Percentiles rank a stretch among this genome's conserved stretches.
Evolutionary conservation across 2,113 vertebrate genomes (phyloP).

Genomic region (Bungarus multicinctus): DNA sequence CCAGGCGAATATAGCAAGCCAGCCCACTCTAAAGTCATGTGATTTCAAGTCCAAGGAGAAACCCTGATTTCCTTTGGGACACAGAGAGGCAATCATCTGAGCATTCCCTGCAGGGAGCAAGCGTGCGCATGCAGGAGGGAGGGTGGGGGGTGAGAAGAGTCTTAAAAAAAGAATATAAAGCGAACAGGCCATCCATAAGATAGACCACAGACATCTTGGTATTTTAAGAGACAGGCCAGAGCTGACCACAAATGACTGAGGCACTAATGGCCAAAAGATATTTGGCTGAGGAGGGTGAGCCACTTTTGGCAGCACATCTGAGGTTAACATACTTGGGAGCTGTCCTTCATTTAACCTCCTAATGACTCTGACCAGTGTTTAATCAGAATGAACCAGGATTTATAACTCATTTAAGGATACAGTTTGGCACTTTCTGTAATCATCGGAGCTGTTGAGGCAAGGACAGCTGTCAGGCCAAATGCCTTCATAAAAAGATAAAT

Average conservation of each 20-base stretch:
- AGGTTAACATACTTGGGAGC: conserved; percentile 23
- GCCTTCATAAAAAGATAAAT: conserved; percentile 66
- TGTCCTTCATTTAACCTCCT: conserved; percentile 69
- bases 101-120: conserved; percentile 51
- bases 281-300: neutral
- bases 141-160: neutral
- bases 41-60: conserved; percentile 70
- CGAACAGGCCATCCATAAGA: conserved; percentile 50
- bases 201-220: conserved; percentile 9
- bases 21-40: conserved; percentile 76
- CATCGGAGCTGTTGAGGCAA: conserved; percentile 76
- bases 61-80: conserved; percentile 97
- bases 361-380: conserved; percentile 65
- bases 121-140: conserved; percentile 1
- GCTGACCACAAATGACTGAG: conserved; percentile 44
- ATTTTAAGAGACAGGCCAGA: conserved; percentile 10
- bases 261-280: conserved; percentile 22
- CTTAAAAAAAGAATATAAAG: conserved; percentile 28
- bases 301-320: conserved; percentile 22
- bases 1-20: conserved; percentile 79
- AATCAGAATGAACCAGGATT: conserved; percentile 73
- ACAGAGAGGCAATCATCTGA: conserved; percentile 62
- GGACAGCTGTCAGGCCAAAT: conserved; percentile 74
- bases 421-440: conserved; percentile 73
- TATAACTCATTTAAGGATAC: conserved; percentile 68